phyloP scores from a whole-genome alignment of 2,797 vertebrate species.

The Enteromius mattozi region DNA sequence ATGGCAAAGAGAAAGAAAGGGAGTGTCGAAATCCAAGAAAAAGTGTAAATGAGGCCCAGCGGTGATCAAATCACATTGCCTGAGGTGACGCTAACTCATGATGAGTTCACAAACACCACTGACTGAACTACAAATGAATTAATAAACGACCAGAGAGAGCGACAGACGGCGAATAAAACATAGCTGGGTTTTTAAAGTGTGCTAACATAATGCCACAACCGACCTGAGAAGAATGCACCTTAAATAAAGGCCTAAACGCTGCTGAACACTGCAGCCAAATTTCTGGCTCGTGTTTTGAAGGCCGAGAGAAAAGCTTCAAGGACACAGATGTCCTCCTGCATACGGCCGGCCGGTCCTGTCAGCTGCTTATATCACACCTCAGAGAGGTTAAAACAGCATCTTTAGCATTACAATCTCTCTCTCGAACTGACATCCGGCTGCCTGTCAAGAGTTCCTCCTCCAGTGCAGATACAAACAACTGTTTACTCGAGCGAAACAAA shows the following conservation, averaged over 20 bases:
- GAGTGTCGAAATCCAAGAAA: constrained; percentile 5
- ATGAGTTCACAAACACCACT: constrained; percentile 12
- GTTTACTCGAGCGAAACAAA: constrained; percentile 50
- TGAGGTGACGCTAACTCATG: background rate
- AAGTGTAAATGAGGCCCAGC: constrained; percentile 44
- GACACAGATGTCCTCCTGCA: constrained; percentile 20
- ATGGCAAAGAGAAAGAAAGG: constrained; percentile 63
- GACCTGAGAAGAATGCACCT: background rate
- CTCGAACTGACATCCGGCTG: constrained; percentile 33
- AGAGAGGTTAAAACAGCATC: constrained; percentile 42
- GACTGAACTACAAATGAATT: background rate
- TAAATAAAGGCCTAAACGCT: background rate
- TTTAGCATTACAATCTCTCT: constrained; percentile 31
- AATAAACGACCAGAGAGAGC: background rate
- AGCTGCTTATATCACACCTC: constrained; percentile 42
- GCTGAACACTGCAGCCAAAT: background rate
- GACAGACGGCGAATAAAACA: background rate
- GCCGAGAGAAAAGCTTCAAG: constrained; percentile 19
- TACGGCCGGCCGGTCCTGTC: constrained; percentile 25
- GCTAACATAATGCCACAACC: background rate
- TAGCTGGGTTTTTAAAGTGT: background rate
- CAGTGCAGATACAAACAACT: constrained; percentile 22
- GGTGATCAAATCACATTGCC: background rate
- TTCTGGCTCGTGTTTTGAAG: background rate
- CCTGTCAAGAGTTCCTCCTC: constrained; percentile 38